Base-by-base conservation (phyloP, 1,140 invertebrate species). In the Fopius arisanus region DNA sequence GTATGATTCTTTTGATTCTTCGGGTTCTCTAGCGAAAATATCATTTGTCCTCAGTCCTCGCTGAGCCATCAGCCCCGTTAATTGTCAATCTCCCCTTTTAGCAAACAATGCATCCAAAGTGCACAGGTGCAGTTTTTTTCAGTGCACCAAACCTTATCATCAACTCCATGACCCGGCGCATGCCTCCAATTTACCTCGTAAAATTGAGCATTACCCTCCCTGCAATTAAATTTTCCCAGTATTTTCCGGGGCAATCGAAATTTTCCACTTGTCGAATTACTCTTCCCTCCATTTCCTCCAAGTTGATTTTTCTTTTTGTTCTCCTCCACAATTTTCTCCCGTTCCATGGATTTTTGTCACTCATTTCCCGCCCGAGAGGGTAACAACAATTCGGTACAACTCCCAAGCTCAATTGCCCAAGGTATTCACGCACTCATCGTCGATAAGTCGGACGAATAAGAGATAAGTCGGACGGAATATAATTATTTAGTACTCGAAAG, bases 31-130 rank as follows among this genome's bases (percentile, higher is more conserved):
- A 28, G 23, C 23, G 28, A 19, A 31, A 21, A 68, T 73, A 48
- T 23, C 14, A 67, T 19, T 19, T 75, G 81, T 83, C 82, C 81
- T 82, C 84, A 79, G 78, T 59, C 68, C 43, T 71, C 77, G 31
- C 78, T 77, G 76, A 75, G 79, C 83, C 80, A 85, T 84, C 84
- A 84, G 77, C 78, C 75, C 73, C 74, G 80, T 78, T 84, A 86
- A 86, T 85, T 86, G 85, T 84, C 83, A 84, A 85, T 85, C 84
- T 82, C 78, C 78, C 81, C 79, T 84, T 77, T 76, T 75, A 76
- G 65, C 77, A 77, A 82, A 75, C 77, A 78, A 82, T 85, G 84
- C 83, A 84, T 84, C 81, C 59, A n/a, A 67, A 70, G 59, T 37
- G 72, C 72, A 41, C 63, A 16, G 14, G 54, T 23, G 54, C 23